Base-by-base conservation (phyloP, 2,797 vertebrate genomes). In the Sebastes vulpes region DNA sequence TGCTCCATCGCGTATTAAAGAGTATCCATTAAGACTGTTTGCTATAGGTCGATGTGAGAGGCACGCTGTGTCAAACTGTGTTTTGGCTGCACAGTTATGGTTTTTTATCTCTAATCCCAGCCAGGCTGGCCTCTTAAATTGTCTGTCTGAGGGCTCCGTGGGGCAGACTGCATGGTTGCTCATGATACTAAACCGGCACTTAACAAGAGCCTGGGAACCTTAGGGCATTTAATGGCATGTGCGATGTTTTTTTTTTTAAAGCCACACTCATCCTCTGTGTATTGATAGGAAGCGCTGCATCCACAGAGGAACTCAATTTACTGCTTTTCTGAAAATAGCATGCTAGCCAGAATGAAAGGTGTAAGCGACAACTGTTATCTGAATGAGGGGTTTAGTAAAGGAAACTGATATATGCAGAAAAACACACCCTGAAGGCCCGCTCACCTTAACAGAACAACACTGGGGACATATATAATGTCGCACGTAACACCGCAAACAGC, bases 31-130 rank as follows among this genome's bases (percentile, higher is more conserved):
- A 86, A 69, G 71, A 54, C 82, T 80, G 78, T 88, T 86, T 85
- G 65, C 81, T 68, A 46, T 25, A 61, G 82, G 81, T 86, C 14
- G 56, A 71, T 65, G 54, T 75, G 46, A 75, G 72, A 79, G 82
- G 79, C 29, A 61, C 65, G 74, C 68, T 83, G 29, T 77, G 77
- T 90, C 84, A 89, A 68, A 85, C 74, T 65, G 81, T 92, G 81
- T 91, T 89, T 85, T 85, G 72, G 84, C 79, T 85, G 67, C 78
- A 75, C 78, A 76, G 67, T 80, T 76, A 53, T 85, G 83, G 58
- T 87, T 90, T 89, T 93, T 91, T 89, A 91, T 89, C 88, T 82
- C 28, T 86, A 89, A 85, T 90, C 88, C 89, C 77, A 68, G 72
- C 74, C 73, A 72, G 60, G 66, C 72, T 68, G 75, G 79, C 71